Evolutionary conservation across 64 coral and sea anemone genomes (phyloP).

Genomic region (Porites lutea): DNA sequence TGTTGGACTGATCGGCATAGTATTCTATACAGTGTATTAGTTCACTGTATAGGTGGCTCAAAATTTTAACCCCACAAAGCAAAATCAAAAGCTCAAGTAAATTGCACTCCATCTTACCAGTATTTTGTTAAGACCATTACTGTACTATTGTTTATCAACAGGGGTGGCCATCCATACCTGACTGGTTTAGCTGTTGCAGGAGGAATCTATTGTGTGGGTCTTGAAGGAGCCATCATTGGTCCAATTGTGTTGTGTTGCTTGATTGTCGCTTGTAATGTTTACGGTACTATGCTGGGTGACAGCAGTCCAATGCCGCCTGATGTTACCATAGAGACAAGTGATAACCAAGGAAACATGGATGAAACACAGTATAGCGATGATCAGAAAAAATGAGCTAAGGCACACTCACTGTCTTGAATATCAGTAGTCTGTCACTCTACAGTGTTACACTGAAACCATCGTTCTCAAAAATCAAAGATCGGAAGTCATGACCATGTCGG

Average conservation of each 20-base stretch:
- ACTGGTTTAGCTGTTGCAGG: slow-evolving; percentile 98
- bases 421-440: no score
- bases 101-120: neutral
- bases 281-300: slow-evolving; percentile 83
- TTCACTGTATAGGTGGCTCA: no score
- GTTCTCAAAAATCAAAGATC: no score
- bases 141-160: neutral
- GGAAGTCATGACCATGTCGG: no score
- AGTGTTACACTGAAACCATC: no score
- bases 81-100: no score
- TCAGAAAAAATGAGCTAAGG: neutral
- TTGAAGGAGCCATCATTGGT: slow-evolving; percentile 98
- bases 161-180: slow-evolving; percentile 97
- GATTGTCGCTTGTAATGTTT: slow-evolving; percentile 95
- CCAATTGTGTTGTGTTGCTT: slow-evolving; percentile 97
- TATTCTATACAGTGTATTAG: no score
- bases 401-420: neutral
- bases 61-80: no score
- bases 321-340: neutral
- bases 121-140: neutral
- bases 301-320: slow-evolving; percentile 55
- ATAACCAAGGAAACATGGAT: neutral
- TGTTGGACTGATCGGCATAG: no score
- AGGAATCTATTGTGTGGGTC: slow-evolving; percentile 95
- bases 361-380: neutral